phyloP scores from a whole-genome alignment of 2,888 invertebrate genomes.

The Mayetiola destructor region DNA sequence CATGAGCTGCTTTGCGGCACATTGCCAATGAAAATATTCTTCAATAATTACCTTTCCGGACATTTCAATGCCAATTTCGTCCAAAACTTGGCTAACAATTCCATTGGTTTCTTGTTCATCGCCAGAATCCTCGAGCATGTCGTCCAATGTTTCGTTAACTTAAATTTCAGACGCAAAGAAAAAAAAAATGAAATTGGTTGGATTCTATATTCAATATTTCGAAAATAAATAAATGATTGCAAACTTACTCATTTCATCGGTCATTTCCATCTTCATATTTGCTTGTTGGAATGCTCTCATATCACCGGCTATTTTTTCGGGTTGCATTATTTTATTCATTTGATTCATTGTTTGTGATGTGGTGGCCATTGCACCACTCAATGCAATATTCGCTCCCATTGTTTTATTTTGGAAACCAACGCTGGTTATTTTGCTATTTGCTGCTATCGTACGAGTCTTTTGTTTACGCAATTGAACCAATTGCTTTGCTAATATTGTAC shows the following conservation, averaged over 20 bases:
- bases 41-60: constrained; percentile 58
- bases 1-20: no score
- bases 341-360: constrained; percentile 78
- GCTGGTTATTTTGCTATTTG: constrained; percentile 62
- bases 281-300: constrained; percentile 74
- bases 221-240: background rate
- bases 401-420: constrained; percentile 75
- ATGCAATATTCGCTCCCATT: constrained; percentile 77
- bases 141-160: constrained; percentile 84
- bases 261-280: constrained; percentile 83
- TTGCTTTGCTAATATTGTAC: constrained; percentile 74
- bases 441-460: constrained; percentile 65
- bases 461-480: constrained; percentile 76
- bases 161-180: constrained; percentile 22
- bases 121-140: constrained; percentile 74
- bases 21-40: background rate
- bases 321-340: constrained; percentile 78
- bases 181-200: constrained; percentile 16
- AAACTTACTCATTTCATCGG: constrained; percentile 80
- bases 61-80: constrained; percentile 92
- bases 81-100: constrained; percentile 80
- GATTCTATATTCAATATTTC: background rate
- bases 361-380: constrained; percentile 76
- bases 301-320: constrained; percentile 66
- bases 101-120: constrained; percentile 82